Evolutionary conservation across 2,797 vertebrate genomes (phyloP), one percentile per base, ranked within the genome.

Genomic region (Hapalemur alaotrensis): DNA sequence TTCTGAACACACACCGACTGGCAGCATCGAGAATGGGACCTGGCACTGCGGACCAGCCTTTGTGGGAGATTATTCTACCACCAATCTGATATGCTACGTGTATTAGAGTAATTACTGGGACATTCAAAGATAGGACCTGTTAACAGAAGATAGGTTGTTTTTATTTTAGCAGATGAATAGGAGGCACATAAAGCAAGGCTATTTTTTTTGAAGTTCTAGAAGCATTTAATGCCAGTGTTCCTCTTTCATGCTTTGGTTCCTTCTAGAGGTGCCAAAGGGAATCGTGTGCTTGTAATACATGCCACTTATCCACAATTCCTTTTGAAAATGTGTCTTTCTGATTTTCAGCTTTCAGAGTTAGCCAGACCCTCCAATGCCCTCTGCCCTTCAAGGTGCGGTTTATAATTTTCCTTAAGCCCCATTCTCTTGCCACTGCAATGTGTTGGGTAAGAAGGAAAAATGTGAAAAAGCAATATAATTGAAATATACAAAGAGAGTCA

Each of bases 301-400:
- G 35, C 25, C 38, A 20, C 80, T 92, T 78, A 84, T 67, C 63
- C 22, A 59, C 63, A 76, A 84, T 90, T 95, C 76, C 46, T 96
- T 94, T 89, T 43, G 80, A 89, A 96, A 95, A 84, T 75, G n/a
- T 41, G 35, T 92, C 89, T 84, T 76, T 89, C 76, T 92, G 43
- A 78, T 73, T 82, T 91, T 50, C 46, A 69, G 46, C 83, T 95
- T 94, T 87, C 73, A 88, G 41, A 46, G 11, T 32, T 30, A 72
- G 70, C 65, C 87, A 95, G 52, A 13, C 57, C 14, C 35, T 50
- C 13, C 20, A 17, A 65, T 38, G n/a, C 4, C 43, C 72, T 43
- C 50, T 70, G 32, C 32, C 2, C 0, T 59, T 75, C 63, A 73
- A 86, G 38, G 10, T 70, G 30, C 0, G 52, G 43, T 52, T 54